phyloP scores from a whole-genome alignment of 2,113 vertebrate species.

The Dipodomys ordii region DNA sequence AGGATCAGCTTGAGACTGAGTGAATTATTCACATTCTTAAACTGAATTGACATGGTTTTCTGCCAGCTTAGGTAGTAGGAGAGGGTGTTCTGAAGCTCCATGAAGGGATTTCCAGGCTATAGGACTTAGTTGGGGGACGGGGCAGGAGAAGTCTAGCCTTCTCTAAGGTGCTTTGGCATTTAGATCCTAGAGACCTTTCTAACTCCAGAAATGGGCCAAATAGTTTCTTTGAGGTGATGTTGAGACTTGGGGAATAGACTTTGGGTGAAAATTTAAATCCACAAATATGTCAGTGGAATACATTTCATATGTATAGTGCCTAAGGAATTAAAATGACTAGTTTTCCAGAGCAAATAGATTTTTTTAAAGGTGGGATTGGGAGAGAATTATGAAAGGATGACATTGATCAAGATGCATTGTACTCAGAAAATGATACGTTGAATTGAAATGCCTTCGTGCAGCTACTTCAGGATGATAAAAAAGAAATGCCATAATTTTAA shows the following conservation, averaged over 20 bases:
- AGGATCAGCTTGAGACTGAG: background rate
- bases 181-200: background rate
- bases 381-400: no score
- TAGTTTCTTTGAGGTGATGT: constrained; percentile 2
- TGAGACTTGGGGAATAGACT: background rate
- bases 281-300: constrained; percentile 26
- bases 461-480: no score
- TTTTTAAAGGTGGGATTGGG: background rate
- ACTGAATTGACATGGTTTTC: background rate
- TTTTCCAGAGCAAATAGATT: constrained; percentile 32
- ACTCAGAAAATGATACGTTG: no score
- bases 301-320: background rate
- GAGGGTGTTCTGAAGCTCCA: background rate
- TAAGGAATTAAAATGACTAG: background rate
- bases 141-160: background rate
- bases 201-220: background rate
- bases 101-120: background rate
- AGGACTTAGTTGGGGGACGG: background rate
- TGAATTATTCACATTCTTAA: background rate
- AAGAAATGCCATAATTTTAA: no score
- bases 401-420: no score
- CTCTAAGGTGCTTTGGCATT: background rate
- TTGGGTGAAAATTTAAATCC: constrained; percentile 28
- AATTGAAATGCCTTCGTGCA: no score
- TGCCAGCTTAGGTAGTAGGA: background rate